Evolutionary conservation across 2,888 invertebrate genomes (phyloP), one percentile per base, ranked within the genome.

Genomic region (Chromoteleia sp.): DNA sequence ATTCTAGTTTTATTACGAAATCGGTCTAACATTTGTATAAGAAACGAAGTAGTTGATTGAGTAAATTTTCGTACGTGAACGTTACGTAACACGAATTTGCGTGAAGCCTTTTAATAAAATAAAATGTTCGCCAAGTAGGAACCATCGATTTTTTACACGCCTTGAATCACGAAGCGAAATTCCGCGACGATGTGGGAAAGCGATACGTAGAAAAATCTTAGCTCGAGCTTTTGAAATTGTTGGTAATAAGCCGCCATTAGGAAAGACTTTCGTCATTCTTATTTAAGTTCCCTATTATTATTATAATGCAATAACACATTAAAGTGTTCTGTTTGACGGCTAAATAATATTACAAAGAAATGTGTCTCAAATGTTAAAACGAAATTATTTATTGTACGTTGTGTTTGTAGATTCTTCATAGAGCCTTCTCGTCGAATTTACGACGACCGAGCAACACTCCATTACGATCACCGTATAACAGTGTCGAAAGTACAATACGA

Each of bases 391-490:
- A n/a, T 30, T 15, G 36, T 41, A 0, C 45, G 19, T 45, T 63
- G n/a, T 56, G 71, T 80, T 83, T 84, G 3, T 82, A 91, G 91
- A 88, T 90, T 73, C 86, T 92, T 56, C 90, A 92, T 82, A 87
- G 89, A 73, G 88, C 91, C 58, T 85, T 91, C 61, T 87, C 89
- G 39, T 85, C 88, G 1, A 88, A 86, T 77, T 83, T 87, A 14
- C 88, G 90, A 50, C 87, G 89, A 29, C 88, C 88, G 63, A 87
- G 82, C 67, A 80, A 84, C 54, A 84, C 87, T 12, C 86, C 88
- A 14, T 84, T 88, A 54, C 88, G 91, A 33, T 87, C 88, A 7
- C 91, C 91, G 3, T 91, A 91, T 83, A 89, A 88, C 81, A 84
- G 88, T 33, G 84, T 85, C 14, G 89, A 91, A 83, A 84, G 85